Base-by-base conservation (phyloP, 2,113 vertebrate species). In the Gyps fulvus region DNA sequence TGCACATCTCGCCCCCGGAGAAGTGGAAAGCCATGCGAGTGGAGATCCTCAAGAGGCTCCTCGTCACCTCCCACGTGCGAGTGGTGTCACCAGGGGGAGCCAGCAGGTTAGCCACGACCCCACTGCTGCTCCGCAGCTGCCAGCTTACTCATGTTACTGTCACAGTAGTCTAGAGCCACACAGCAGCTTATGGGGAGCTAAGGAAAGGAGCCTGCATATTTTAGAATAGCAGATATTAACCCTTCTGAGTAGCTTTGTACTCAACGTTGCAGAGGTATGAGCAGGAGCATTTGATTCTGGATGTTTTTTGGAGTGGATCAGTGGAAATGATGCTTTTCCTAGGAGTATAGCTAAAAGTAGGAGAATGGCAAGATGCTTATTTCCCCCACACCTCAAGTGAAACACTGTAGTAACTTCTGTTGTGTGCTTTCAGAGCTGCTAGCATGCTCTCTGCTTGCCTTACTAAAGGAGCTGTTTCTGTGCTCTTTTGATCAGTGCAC, bases 1-100 rank as follows among this genome's bases (percentile, higher is more conserved):
- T 99, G 95, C 99, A 99, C 96, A 95, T 99, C 93, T 98, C 98
- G 16, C 98, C 99, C 26, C 99, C 99, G 0, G 99, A 99, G 88
- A 98, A 98, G 91, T 99, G 99, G 99, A 98, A 98, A 91, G 91
- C 94, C 90, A 97, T 98, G 7, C 98, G 99, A 6, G 89, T 99
- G 25, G 98, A 99, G 93, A 98, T 99, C 96, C 98, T 99, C 49
- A 98, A 98, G 66, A 98, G 99, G 54, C 99, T 99, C 43, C 98
- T 99, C 8, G 97, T 99, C 86, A 98, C 97, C 42, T 98, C 99
- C 58, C 99, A 99, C 27, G 97, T 98, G 0, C 98, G 99, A 59
- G 99, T 99, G 55, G 98, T 99, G 94, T 98, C 99, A 11, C 98
- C 99, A 11, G 98, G 98, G 47, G 98, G 98, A 87, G 98, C 98